Percentiles rank a stretch among this genome's conserved stretches.
Evolutionary conservation across 2,113 vertebrate species (phyloP).

Genomic region (Pedetes capensis): DNA sequence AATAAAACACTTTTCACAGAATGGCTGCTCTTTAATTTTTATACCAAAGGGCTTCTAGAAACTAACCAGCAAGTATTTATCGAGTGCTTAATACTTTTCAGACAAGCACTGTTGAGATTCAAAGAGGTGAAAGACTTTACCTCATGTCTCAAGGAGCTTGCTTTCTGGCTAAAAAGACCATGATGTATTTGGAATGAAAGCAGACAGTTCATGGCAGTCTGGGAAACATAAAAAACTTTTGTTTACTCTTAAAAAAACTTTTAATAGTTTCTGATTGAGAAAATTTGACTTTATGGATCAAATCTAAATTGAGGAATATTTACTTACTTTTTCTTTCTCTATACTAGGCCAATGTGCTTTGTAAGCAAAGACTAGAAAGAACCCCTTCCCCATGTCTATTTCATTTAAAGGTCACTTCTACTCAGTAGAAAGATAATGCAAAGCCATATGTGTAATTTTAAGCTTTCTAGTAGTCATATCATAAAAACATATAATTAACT

Average conservation of each 20-base stretch:
- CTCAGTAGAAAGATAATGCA: not conserved
- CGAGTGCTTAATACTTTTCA: not conserved
- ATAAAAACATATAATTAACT: not conserved
- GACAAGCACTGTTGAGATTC: not conserved
- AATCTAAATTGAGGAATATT: not conserved
- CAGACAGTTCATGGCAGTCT: not conserved
- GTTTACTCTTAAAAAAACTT: not conserved
- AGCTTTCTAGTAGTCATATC: not conserved
- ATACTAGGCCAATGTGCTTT: not conserved
- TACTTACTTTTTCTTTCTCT: not conserved
- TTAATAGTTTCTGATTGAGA: not conserved
- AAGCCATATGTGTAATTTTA: not conserved
- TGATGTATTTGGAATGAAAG: not conserved
- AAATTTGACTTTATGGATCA: not conserved
- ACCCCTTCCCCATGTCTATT: not conserved
- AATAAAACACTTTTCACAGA: conserved; percentile 12
- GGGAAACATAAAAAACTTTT: not conserved
- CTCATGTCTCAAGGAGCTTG: conserved; percentile 4
- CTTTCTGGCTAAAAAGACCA: not conserved
- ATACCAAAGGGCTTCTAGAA: not conserved
- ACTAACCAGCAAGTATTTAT: not conserved
- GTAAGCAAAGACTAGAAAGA: not conserved
- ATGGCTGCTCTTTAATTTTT: not conserved
- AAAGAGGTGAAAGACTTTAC: not conserved
- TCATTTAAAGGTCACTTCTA: not conserved